Percentiles rank a stretch among this genome's conserved stretches.
Evolutionary conservation across 2,888 invertebrate genomes (phyloP).

Genomic region (Hyposoter dolosus): DNA sequence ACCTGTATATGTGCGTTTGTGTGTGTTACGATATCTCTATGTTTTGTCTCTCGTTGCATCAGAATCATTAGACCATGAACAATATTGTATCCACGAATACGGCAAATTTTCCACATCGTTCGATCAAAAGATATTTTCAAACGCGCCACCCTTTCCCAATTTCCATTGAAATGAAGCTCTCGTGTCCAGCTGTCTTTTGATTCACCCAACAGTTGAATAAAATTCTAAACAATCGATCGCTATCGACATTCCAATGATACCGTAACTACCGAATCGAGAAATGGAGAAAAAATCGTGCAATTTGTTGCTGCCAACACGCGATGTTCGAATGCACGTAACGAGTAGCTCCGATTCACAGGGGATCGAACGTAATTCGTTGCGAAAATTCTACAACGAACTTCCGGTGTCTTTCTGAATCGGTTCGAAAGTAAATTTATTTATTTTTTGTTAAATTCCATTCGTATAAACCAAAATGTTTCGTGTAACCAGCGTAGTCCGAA

Average conservation of each 20-base stretch:
- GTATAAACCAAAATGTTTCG: background rate
- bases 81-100: background rate
- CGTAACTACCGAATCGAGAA: background rate
- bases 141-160: background rate
- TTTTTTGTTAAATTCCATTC: background rate
- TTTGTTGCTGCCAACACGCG: background rate
- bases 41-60: slow-evolving; percentile 13
- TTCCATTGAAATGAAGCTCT: background rate
- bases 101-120: background rate
- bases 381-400: slow-evolving; percentile 3
- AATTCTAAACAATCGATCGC: slow-evolving; percentile 12
- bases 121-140: slow-evolving; percentile 1
- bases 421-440: background rate
- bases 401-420: background rate
- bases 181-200: background rate
- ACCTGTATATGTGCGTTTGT: background rate
- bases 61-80: slow-evolving; percentile 14
- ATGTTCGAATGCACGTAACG: background rate
- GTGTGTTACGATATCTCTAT: slow-evolving; percentile 3
- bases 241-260: background rate
- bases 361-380: slow-evolving; percentile 1
- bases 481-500: background rate
- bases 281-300: background rate
- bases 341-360: background rate
- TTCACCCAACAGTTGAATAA: slow-evolving; percentile 1